These are phyloP conservation scores for Nothura maculosa DNA, from an alignment of 2,797 vertebrate genomes.

Conservation along the genomic window DNA sequence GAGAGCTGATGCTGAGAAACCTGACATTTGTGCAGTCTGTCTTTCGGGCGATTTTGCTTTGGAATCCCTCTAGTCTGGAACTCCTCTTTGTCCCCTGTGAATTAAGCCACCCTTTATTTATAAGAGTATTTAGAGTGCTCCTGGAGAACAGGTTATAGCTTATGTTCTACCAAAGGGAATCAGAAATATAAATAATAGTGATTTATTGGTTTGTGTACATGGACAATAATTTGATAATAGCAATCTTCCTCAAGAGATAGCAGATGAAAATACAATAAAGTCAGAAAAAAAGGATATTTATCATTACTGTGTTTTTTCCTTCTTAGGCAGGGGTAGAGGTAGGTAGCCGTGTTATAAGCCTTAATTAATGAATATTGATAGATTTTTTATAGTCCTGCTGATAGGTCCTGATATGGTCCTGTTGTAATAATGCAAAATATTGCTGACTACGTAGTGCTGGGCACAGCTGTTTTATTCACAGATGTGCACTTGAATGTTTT, in stretches of 20 bases:
- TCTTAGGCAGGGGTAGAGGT: neutral
- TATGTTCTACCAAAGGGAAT: neutral
- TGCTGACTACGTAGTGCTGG: neutral
- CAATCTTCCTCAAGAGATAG: neutral
- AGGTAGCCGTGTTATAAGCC: neutral
- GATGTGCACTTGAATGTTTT: neutral
- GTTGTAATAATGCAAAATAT: neutral
- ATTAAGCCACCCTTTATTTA: neutral
- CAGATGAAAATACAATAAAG: neutral
- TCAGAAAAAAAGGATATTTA: neutral
- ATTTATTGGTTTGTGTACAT: neutral
- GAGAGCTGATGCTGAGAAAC: neutral
- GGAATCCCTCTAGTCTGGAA: neutral
- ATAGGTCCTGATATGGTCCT: too few species aligned
- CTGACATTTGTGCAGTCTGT: rapidly evolving
- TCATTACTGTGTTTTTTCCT: neutral
- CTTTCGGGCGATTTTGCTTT: neutral
- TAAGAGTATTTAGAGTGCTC: neutral
- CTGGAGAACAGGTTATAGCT: neutral
- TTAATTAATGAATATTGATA: neutral
- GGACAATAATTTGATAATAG: neutral
- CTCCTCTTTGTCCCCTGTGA: too few species aligned
- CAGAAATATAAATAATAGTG: neutral
- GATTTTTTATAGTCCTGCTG: neutral
- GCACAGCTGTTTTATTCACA: neutral